phyloP scores from a whole-genome alignment of 2,888 invertebrate genomes.

The Ophion obscuratus region DNA sequence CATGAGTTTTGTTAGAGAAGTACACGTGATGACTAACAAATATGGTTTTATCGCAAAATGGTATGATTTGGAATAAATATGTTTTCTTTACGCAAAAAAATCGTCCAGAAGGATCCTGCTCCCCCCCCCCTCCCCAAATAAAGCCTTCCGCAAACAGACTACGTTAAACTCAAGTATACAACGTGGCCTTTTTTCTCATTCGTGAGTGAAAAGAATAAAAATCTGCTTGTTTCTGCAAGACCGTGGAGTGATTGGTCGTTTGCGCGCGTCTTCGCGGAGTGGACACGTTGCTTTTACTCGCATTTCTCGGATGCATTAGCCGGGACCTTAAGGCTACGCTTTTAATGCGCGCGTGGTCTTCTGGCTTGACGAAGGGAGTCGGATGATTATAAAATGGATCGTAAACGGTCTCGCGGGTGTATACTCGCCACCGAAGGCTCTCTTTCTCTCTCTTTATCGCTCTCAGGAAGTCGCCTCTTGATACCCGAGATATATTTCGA shows the following conservation, averaged over 20 bases:
- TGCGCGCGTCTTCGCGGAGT: not conserved
- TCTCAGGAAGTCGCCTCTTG: conserved; percentile 42
- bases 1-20: too few species aligned
- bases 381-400: conserved; percentile 68
- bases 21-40: too few species aligned
- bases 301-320: conserved; percentile 59
- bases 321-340: conserved; percentile 50
- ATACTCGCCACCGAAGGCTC: conserved; percentile 8
- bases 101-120: too few species aligned
- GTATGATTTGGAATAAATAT: too few species aligned
- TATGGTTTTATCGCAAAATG: too few species aligned
- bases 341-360: conserved; percentile 49
- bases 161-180: too few species aligned
- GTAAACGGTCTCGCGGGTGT: conserved; percentile 55
- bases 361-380: conserved; percentile 59
- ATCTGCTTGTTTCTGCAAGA: not conserved
- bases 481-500: conserved; percentile 45
- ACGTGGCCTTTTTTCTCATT: not conserved
- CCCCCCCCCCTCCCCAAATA: too few species aligned
- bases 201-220: not conserved
- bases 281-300: conserved; percentile 12
- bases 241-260: conserved; percentile 11
- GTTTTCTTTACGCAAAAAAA: too few species aligned
- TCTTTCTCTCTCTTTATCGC: not conserved
- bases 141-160: too few species aligned